Base-by-base conservation (phyloP, 2,113 vertebrate species). In the human (Homo sapiens) region DNA sequence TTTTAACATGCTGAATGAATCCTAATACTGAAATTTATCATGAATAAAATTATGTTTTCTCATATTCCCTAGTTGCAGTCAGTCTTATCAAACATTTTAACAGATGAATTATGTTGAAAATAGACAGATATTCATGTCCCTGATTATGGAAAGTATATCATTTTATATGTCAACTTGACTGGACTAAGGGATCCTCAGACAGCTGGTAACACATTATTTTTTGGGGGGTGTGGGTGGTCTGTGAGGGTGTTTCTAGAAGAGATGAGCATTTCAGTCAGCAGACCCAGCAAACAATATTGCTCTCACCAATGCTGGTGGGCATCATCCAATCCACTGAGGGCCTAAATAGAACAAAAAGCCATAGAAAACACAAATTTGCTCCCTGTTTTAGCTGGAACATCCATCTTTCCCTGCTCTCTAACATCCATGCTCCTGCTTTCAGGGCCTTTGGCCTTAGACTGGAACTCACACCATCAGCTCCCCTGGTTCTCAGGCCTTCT, bases 1-100 rank as follows among this genome's bases (percentile, higher is more conserved):
- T 97, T 97, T 98, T 97, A 97, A 95, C 70, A 92, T 95, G 95
- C 27, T 92, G 38, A 96, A 97, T 75, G 20, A 64, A 89, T 68
- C 35, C 80, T 83, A 73, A 88, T 81, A 55, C 35, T 86, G 55
- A 94, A 98, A 96, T 79, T 94, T 87, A 97, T 92, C 35, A 66
- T 20, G 7, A 97, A 95, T 93, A 93, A 95, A 96, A 98, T 93
- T 91, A 68, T 75, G 93, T 90, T 97, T 92, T 45, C 92, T 96
- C 73, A 59, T 0, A 17, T 90, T 97, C 48, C 9, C 52, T 73
- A 80, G n/a, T 70, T 80, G 76, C 92, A 97, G 83, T 95, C 90
- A 96, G 45, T 90, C 68, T 59, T 89, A 98, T 83, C 55, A 97
- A 87, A 98, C n/a, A 48, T 88, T 66, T 64, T 95, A 88, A 79